Evolutionary conservation across 1,140 invertebrate species (phyloP), one percentile per base, ranked within the genome.

Genomic region (Trinorchestia longiramus): DNA sequence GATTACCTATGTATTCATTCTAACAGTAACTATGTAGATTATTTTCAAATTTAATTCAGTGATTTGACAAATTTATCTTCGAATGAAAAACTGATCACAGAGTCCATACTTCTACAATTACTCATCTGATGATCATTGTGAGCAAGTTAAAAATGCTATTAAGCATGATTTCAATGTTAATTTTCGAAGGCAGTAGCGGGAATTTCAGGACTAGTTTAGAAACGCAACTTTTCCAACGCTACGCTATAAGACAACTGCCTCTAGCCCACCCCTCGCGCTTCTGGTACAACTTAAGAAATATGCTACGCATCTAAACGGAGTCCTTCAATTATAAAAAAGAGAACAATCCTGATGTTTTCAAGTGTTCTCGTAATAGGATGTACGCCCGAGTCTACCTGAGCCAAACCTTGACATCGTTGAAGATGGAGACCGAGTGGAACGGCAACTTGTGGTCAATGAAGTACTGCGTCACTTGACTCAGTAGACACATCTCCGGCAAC

Each of bases 381-480:
- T 28, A 77, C 28, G 62, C 3, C 62, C 36, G 62, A 77, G 62
- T 77, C 15, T 36, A 77, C 28, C 62, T 77, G 1, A 77, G 28
- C 62, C 62, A 77, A 53, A 99, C 99, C 98, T 99, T 98, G 0
- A 99, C 99, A 97, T 99, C 99, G 97, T 99, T 98, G 97, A 99
- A 99, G 19, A 99, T 98, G 97, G 99, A 99, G 97, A 99, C 99
- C 0, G 99, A 99, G 97, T 99, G 98, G 97, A 99, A 99, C 97
- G 99, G 98, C 96, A 99, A 99, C 96, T 98, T 98, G 97, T 99
- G 98, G 88, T 98, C 98, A 95, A 98, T 98, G 97, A 99, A 99
- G 97, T 98, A 99, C 97, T 99, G 99, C 11, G 99, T 98, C 0
- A 99, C 98, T 97, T 99, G 99, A 96, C 99, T 99, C 4, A 99